Base-by-base conservation (phyloP, 2,797 vertebrate genomes). In the Aeoliscus strigatus region DNA sequence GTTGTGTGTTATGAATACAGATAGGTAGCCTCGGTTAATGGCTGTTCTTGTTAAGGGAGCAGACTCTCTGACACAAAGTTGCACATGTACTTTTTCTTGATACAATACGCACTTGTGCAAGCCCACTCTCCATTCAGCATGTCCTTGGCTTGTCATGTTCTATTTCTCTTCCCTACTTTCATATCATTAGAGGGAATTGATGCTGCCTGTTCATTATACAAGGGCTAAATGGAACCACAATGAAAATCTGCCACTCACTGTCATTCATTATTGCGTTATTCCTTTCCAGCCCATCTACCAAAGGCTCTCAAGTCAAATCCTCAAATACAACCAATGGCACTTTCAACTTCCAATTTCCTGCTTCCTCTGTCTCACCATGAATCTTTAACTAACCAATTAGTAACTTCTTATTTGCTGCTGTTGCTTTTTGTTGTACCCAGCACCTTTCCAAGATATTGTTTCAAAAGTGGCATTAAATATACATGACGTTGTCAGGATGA, bases 351-450 rank as follows among this genome's bases (percentile, higher is more conserved):
- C 66, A 64, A 57, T 66, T 72, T 81, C 73, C 67, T 75, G 66
- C 51, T 81, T 84, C 67, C 69, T 77, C 64, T 68, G 79, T 71
- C 70, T 62, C 50, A 54, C 48, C 45, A 84, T 85, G 30, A 81
- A 85, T 83, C 65, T 80, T 85, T 84, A 72, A 85, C 57, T 56
- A 60, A 67, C 56, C 75, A 80, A 80, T 86, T 85, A 80, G 77
- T 55, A 76, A 76, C 53, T 63, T 64, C 60, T 77, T 74, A 69
- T 72, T 81, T 78, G 52, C 47, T 80, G 57, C 60, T 70, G 55
- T 74, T 76, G 35, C 53, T 55, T 42, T 70, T 67, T 76, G 61
- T 70, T 36, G 8, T 59, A 31, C 45, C 44, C 26, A 43, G 53
- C 51, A 66, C 66, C 54, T 66, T 75, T 82, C 50, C 46, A 79